These are phyloP conservation scores for Zoroaster sp. DNA, from an alignment of 53 echinoderm and acorn worm genomes.

Conservation along the genomic window DNA sequence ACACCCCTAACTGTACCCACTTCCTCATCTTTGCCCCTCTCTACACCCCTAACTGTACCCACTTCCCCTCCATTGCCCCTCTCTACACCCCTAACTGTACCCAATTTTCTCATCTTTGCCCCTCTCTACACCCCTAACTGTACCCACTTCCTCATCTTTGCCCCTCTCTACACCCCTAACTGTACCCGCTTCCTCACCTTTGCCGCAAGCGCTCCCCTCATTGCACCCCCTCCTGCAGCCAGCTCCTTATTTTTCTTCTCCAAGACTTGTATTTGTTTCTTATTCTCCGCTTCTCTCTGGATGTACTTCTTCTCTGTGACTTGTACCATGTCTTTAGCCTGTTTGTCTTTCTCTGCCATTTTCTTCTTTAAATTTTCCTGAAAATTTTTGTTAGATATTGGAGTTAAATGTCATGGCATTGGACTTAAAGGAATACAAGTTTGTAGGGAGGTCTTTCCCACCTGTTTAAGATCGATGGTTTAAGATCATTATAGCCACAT, in stretches of 20 bases:
- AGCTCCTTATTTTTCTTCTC: slow-evolving; percentile 93
- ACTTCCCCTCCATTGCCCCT: background rate
- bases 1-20: background rate
- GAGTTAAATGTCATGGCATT: too few species aligned
- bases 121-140: background rate
- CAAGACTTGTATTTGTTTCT: slow-evolving; percentile 82
- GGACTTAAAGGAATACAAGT: background rate
- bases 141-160: background rate
- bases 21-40: background rate
- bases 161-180: background rate
- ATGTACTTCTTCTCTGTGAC: slow-evolving; percentile 80
- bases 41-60: background rate
- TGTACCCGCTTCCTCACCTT: background rate
- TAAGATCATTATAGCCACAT: too few species aligned
- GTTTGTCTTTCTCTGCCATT: slow-evolving; percentile 88
- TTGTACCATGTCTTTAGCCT: slow-evolving; percentile 76
- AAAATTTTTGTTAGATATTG: too few species aligned
- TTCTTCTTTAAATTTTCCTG: slow-evolving; percentile 91
- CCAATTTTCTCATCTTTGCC: background rate
- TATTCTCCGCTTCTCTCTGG: slow-evolving; percentile 72
- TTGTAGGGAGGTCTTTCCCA: too few species aligned
- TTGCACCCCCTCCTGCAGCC: slow-evolving; percentile 58
- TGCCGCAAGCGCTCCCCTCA: slow-evolving; percentile 44
- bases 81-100: background rate
- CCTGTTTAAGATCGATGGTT: too few species aligned